Evolutionary conservation across 2,113 vertebrate genomes (phyloP), one percentile per base, ranked within the genome.

Genomic region (Butorides virescens): DNA sequence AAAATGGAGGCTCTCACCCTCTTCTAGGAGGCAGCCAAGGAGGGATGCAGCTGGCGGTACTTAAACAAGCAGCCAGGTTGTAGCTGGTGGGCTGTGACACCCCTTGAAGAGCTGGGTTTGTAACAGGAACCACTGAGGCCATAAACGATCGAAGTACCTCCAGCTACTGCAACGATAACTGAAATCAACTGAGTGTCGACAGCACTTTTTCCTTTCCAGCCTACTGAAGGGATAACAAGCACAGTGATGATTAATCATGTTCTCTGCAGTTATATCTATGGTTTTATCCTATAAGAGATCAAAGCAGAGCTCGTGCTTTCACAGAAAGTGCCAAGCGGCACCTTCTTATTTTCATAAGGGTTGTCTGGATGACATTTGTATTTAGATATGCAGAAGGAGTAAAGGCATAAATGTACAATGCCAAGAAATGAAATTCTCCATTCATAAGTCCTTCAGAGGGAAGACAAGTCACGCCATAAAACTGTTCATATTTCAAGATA

Each of bases 241-340:
- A 27, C 78, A 88, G 75, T 55, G 78, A 78, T 94, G 88, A 93
- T 93, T 95, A 92, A 91, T 94, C 91, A 46, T 11, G 67, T 92
- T 91, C 42, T 8, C 56, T 92, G 67, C 82, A 22, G 67, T 44
- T 74, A 5, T 80, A 27, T 32, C 59, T 93, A 71, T 46, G 81
- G 63, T 86, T 91, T 62, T 93, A 89, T 47, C 78, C 53, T 70
- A 30, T 44, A 44, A 81, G 25, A 39, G 34, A 56, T 76, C 59
- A 96, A 96, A 92, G 71, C 10, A 72, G 76, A 86, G 67, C 50
- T 75, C 27, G 15, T 86, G 88, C 55, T 93, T 95, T 86, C 58
- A 55, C n/a, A 85, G 52, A 67, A 92, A 94, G 83, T 53, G 62
- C 71, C 78, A 96, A 26, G 27, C 87, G 58, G 32, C 50, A 85